A percentile compares a stretch with the other conserved stretches of the same genome.
Evolutionary conservation across 2,797 vertebrate species (phyloP).

Genomic region (Myotis daubentonii): DNA sequence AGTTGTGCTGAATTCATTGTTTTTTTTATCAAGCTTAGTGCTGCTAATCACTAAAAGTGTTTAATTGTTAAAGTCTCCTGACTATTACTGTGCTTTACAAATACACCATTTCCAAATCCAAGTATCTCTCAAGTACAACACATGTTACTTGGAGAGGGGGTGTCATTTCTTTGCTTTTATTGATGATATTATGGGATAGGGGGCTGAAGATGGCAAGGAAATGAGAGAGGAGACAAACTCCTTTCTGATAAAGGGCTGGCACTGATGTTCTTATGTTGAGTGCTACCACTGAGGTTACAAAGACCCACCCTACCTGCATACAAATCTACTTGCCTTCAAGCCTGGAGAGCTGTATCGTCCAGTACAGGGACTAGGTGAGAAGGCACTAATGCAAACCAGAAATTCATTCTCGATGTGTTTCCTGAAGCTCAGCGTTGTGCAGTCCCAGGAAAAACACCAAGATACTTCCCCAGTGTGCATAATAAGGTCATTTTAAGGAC

Average conservation of each 20-base stretch:
- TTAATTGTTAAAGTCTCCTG: constrained; percentile 73
- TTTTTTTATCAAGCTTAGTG: constrained; percentile 61
- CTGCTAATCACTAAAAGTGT: constrained; percentile 70
- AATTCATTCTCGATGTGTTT: constrained; percentile 61
- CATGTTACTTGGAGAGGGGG: not conserved
- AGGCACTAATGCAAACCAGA: constrained; percentile 77
- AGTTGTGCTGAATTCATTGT: constrained; percentile 52
- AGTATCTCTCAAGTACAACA: constrained; percentile 52
- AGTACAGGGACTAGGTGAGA: constrained; percentile 69
- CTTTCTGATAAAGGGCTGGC: constrained; percentile 59
- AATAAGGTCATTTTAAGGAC: constrained; percentile 89
- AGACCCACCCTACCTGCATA: constrained; percentile 47
- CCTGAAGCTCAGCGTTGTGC: constrained; percentile 66
- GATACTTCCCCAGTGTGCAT: constrained; percentile 66
- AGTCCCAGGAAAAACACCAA: constrained; percentile 52
- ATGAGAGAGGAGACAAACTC: not conserved
- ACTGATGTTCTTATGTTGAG: not conserved
- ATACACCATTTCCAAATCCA: constrained; percentile 67
- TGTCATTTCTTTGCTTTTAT: constrained; percentile 75
- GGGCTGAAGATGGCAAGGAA: constrained; percentile 71
- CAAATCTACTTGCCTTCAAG: constrained; percentile 50
- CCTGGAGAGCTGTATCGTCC: constrained; percentile 59
- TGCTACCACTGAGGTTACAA: constrained; percentile 27
- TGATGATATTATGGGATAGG: constrained; percentile 62
- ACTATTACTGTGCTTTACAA: constrained; percentile 70